Evolutionary conservation across 1,140 invertebrate species (phyloP), one percentile per base, ranked within the genome.

Genomic region (Drosophila prosaltans): DNA sequence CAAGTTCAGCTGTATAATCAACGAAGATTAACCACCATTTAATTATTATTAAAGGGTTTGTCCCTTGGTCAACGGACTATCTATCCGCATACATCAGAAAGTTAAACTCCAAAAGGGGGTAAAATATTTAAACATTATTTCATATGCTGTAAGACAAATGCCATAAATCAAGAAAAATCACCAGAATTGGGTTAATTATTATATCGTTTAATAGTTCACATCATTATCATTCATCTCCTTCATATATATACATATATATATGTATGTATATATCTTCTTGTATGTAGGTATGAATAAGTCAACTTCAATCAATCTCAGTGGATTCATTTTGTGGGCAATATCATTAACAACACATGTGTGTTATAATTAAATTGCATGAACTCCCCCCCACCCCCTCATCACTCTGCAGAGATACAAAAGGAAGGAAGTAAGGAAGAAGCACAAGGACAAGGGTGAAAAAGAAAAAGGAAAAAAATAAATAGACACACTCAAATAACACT

Each of bases 401-500:
- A 16, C 16, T 16, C 16, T 16, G 16, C 16, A 16, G 16, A 30
- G 28, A 30, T 30, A 30, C 4, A 30, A 30, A 30, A 30, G 28
- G 28, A 36, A 36, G 32, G 6, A 36, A 36, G 32, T 4, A 36
- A 36, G 1, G 32, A 36, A 36, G 32, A 36, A 51, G 40, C 58
- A 62, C 16, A 60, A 48, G 40, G 39, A 62, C 36, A 68, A 62
- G 1, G 54, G 26, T 2, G 36, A 6, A 36, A 59, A 41, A 61
- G 28, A 16, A 16, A 16, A 16, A 36, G 28, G 28, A 30, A 30
- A 59, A 66, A 78, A 51, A 66, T 55, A 85, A 69, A 69, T 69
- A 75, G 60, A 77, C 70, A 83, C 76, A 86, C 80, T 88, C 83
- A 89, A 86, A 88, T 80, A 86, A 80, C 83, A 83, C 83, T 88